A percentile compares a stretch with the other conserved stretches of the same genome.
Conservation (phyloP, 1,140 invertebrate species). For the Geopemphigus sp. region DNA sequence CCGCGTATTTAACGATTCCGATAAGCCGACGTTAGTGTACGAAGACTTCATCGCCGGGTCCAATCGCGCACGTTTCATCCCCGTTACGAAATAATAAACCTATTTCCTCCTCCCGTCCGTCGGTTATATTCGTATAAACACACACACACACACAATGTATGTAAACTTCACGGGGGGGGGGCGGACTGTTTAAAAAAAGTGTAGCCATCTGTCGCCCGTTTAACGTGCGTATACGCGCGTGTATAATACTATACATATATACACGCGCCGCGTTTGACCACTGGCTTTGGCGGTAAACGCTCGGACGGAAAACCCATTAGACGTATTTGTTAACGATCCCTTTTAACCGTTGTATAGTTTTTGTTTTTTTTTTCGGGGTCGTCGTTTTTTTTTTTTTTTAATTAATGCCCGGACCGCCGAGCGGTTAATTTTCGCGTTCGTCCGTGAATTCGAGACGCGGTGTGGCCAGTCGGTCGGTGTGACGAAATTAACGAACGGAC, state of each 20-base stretch:
- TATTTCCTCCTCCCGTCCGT: background rate
- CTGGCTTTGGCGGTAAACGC: background rate
- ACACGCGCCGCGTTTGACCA: background rate
- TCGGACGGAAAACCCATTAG: conserved; percentile 22
- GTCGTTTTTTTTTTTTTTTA: background rate
- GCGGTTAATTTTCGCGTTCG: conserved; percentile 24
- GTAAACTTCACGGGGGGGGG: conserved; percentile 28
- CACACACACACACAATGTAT: background rate
- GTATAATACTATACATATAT: background rate
- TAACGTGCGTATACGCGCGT: background rate
- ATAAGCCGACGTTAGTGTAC: conserved; percentile 41
- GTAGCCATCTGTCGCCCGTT: conserved; percentile 35
- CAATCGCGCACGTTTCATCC: conserved; percentile 39
- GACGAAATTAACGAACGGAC: conserved; percentile 12
- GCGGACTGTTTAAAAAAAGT: conserved; percentile 26
- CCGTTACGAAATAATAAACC: conserved; percentile 29
- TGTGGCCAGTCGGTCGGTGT: conserved; percentile 8
- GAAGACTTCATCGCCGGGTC: conserved; percentile 18
- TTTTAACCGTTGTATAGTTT: too few species aligned
- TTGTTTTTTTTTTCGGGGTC: too few species aligned
- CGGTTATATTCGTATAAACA: too few species aligned
- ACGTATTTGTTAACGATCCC: conserved; percentile 18
- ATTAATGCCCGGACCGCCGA: conserved; percentile 33
- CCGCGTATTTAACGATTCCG: conserved; percentile 28
- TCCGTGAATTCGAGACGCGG: background rate